phyloP scores from a whole-genome alignment of 2,888 invertebrate species.

The Anthrax anthrax region DNA sequence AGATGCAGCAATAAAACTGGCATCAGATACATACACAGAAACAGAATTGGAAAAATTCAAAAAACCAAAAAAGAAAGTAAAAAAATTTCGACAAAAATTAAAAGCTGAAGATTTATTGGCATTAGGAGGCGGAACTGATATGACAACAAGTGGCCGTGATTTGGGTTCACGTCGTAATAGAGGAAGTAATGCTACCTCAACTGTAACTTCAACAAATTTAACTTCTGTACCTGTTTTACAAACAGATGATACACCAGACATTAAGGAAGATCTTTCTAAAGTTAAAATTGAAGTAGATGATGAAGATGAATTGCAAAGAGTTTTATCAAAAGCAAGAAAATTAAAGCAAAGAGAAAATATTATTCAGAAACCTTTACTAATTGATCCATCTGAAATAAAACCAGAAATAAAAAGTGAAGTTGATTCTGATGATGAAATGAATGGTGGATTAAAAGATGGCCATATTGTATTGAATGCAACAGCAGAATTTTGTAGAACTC shows the following conservation, averaged over 20 bases:
- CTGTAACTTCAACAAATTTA: not conserved
- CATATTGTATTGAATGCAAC: conserved; percentile 80
- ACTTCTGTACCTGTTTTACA: conserved; percentile 35
- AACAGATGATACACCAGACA: conserved; percentile 48
- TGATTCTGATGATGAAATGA: conserved; percentile 34
- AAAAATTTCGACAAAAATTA: conserved; percentile 52
- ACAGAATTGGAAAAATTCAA: conserved; percentile 81
- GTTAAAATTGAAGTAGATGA: conserved; percentile 48
- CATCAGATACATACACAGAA: conserved; percentile 76
- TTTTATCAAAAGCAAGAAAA: conserved; percentile 56
- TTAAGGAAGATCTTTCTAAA: conserved; percentile 23
- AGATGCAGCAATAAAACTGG: conserved; percentile 51
- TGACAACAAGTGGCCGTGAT: conserved; percentile 27
- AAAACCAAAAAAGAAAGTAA: conserved; percentile 65
- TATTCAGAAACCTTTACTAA: conserved; percentile 23
- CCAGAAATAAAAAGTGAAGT: conserved; percentile 45
- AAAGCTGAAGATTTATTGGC: conserved; percentile 59
- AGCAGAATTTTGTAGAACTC: conserved; percentile 90
- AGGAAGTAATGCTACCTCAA: conserved; percentile 35
- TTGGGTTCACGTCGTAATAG: conserved; percentile 25
- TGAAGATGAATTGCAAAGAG: conserved; percentile 56
- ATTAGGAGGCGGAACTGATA: conserved; percentile 32
- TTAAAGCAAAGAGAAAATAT: conserved; percentile 41
- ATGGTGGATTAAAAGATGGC: conserved; percentile 26
- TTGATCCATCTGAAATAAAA: conserved; percentile 36